Percentiles rank a stretch among this genome's conserved stretches.
Evolutionary conservation across 2,113 vertebrate genomes (phyloP).

Genomic region (Sterna hirundo): DNA sequence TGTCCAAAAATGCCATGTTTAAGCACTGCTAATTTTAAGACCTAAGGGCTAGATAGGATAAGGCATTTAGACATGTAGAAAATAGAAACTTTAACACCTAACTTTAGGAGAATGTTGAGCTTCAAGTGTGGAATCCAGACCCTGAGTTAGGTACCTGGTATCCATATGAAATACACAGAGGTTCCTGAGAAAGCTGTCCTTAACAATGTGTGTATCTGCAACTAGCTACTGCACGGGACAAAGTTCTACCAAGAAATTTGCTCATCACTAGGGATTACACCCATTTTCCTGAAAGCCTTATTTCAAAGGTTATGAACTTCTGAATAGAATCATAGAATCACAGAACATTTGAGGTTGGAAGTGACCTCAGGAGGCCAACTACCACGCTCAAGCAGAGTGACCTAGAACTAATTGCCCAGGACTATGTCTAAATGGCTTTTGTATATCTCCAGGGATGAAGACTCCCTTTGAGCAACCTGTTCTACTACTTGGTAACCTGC

Average conservation of each 20-base stretch:
- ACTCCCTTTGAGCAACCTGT: not conserved
- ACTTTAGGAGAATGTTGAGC: not conserved
- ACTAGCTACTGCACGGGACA: not conserved
- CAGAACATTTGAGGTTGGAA: not conserved
- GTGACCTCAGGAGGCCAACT: not conserved
- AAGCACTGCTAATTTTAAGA: not conserved
- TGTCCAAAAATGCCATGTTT: not conserved
- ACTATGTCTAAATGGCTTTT: not conserved
- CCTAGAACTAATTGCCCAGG: not conserved
- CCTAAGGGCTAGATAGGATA: not conserved
- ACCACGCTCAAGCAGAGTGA: accelerated
- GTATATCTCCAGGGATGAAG: not conserved
- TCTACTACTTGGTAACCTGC: not conserved
- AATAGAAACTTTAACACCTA: not conserved
- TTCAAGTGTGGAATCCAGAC: not conserved
- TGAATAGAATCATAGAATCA: not conserved
- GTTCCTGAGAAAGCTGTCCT: not conserved
- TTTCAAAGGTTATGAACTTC: not conserved
- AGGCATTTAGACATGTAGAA: not conserved
- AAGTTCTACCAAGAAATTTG: not conserved
- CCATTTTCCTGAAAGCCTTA: not conserved
- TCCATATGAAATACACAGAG: not conserved
- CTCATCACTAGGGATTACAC: not conserved
- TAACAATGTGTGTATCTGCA: not conserved
- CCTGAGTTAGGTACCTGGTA: not conserved